Base-by-base conservation (phyloP, 2,113 vertebrate species). In the Zingel zingel region DNA sequence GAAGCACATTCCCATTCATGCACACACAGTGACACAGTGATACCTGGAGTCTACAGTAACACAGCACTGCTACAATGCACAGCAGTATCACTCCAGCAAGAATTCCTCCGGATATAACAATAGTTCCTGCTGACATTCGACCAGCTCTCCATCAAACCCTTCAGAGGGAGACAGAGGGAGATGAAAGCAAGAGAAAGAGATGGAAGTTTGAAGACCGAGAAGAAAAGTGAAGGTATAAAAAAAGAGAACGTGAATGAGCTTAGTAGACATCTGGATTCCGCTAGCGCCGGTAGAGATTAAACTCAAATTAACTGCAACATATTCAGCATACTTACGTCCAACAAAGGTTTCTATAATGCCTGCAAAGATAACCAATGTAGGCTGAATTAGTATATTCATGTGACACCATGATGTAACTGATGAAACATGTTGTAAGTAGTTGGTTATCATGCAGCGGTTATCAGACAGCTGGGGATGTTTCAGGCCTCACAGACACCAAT, bases 41-140 rank as follows among this genome's bases (percentile, higher is more conserved):
- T 95, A 99, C 98, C 97, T 99, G 98, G 90, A 99, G 96, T 92
- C 98, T 94, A 94, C 98, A 99, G 96, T 99, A 99, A 95, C 98
- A 99, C 88, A 99, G 97, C 86, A 99, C 97, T 0, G 97, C 97
- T 36, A 99, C 96, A 83, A 99, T 98, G 93, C 97, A 98, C 91
- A 99, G 96, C 84, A 99, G 97, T 93, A 99, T 99, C 88, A 97
- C 97, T 2, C 97, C 96, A 0, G 98, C 98, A 91, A 99, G 96
- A 95, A 99, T 98, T 96, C 97, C 98, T 92, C 98, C 98, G 25
- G 97, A 96, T 96, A 99, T 99, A 86, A 99, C 98, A 86, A 99
- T 97, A 74, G 97, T 99, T 97, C 98, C 98, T 72, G 98, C 98
- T 96, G 97, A 98, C 98, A 99, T 99, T 96, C 98, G 97, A 96